phyloP scores from a whole-genome alignment of 2,113 vertebrate genomes.

The Phrynocephalus versicolor region DNA sequence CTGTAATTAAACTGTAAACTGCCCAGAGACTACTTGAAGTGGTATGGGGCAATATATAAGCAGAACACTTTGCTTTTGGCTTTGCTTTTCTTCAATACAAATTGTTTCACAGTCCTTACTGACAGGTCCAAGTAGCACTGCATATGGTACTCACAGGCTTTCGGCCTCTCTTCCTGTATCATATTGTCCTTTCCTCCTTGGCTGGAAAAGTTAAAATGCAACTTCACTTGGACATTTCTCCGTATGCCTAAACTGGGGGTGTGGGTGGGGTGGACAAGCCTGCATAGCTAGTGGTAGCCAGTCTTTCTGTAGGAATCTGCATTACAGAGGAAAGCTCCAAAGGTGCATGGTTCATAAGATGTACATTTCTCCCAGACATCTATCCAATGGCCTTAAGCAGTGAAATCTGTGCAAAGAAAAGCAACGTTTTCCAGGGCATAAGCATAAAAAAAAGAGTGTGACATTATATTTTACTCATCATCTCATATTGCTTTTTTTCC shows the following conservation, averaged over 20 bases:
- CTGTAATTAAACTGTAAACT: too few species aligned
- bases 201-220: neutral
- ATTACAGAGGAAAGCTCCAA: neutral
- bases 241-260: neutral
- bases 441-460: neutral
- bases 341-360: neutral
- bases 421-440: neutral
- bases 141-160: neutral
- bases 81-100: neutral
- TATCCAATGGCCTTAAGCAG: neutral
- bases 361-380: neutral
- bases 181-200: neutral
- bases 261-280: too few species aligned
- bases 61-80: too few species aligned
- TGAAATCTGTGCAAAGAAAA: neutral
- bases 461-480: neutral
- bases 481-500: neutral
- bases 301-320: rapidly evolving
- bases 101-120: rapidly evolving
- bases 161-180: neutral
- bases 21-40: too few species aligned
- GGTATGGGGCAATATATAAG: too few species aligned
- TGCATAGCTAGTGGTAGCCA: neutral
- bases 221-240: neutral
- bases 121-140: neutral